phyloP scores from a whole-genome alignment of 2,113 vertebrate species.

The Callocephalon fimbriatum region DNA sequence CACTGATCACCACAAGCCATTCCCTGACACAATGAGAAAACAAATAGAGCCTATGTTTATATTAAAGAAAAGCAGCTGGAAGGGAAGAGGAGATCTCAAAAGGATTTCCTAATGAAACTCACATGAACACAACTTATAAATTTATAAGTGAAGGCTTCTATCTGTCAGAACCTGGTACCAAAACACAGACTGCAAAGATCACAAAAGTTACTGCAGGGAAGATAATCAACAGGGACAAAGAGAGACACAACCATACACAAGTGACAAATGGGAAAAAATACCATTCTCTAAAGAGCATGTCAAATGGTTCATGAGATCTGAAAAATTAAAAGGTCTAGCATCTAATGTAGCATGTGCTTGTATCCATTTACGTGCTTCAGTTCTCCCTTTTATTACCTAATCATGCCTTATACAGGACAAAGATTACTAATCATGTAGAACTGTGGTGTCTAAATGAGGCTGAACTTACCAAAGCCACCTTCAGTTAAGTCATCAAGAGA shows the following conservation, averaged over 20 bases:
- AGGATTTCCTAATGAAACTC: not conserved
- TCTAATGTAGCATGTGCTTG: not conserved
- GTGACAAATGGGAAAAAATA: not conserved
- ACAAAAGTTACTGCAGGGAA: not conserved
- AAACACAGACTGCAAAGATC: not conserved
- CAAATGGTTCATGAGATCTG: not conserved
- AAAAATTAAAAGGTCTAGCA: not conserved
- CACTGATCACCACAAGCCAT: not conserved
- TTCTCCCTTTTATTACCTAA: not conserved
- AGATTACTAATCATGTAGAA: not conserved
- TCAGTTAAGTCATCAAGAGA: not conserved
- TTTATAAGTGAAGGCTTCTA: not conserved
- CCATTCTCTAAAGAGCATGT: accelerated
- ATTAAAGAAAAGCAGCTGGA: not conserved
- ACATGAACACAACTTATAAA: not conserved
- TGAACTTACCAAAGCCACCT: not conserved
- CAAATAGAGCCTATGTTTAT: not conserved
- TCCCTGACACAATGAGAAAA: not conserved
- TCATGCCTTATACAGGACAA: not conserved
- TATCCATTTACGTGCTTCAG: accelerated
- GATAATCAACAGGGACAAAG: not conserved
- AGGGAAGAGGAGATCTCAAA: not conserved
- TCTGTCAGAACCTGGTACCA: not conserved
- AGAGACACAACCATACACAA: not conserved
- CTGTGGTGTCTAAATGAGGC: accelerated